Evolutionary conservation across 35 echinoderm and acorn worm species (phyloP).

Genomic region (Hemicentrotus pulcherrimus): DNA sequence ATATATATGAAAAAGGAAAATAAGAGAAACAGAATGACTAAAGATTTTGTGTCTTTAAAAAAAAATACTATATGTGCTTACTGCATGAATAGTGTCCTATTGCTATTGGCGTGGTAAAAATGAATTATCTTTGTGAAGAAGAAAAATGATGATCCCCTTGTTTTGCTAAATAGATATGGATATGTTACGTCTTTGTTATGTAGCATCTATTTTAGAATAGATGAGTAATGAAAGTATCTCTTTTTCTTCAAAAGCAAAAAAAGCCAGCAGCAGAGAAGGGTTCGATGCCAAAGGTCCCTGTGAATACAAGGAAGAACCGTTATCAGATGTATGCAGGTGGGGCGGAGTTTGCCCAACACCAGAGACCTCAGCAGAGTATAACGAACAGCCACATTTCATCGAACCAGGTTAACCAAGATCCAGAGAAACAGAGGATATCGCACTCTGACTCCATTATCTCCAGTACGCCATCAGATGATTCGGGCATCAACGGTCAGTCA

Average conservation of each 20-base stretch:
- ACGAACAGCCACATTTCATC: slow-evolving; percentile 27
- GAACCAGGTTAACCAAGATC: not conserved
- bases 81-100: too few relatives aligned
- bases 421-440: not conserved
- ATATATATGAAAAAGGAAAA: too few relatives aligned
- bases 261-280: slow-evolving; percentile 52
- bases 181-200: too few relatives aligned
- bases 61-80: too few relatives aligned
- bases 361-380: slow-evolving; percentile 40
- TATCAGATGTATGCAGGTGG: slow-evolving; percentile 44
- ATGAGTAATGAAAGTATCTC: not conserved
- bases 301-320: slow-evolving; percentile 11
- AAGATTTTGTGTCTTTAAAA: too few relatives aligned
- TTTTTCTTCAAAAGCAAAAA: slow-evolving; percentile 8
- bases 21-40: too few relatives aligned
- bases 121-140: too few relatives aligned
- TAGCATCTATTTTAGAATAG: too few relatives aligned
- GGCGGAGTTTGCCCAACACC: not conserved
- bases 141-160: too few relatives aligned
- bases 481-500: slow-evolving; percentile 46
- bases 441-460: slow-evolving; percentile 27
- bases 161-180: too few relatives aligned
- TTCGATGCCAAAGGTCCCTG: slow-evolving; percentile 9
- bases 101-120: too few relatives aligned
- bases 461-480: slow-evolving; percentile 36